Evolutionary conservation across 2,888 invertebrate genomes (phyloP).

Genomic region (Geophilus truncorum): DNA sequence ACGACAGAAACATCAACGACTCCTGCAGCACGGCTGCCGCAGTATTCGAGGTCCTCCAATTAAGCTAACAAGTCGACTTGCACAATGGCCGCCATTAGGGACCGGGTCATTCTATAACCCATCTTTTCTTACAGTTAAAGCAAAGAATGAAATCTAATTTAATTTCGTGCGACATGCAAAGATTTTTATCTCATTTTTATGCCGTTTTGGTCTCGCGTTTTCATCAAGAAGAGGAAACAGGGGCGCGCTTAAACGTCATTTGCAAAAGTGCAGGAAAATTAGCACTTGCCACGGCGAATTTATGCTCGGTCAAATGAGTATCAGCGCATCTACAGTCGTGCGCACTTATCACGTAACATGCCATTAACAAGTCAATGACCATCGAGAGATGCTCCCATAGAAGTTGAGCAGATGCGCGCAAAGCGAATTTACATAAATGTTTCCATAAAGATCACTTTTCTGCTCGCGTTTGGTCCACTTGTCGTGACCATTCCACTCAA

Average conservation of each 20-base stretch:
- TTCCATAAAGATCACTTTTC: neutral
- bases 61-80: constrained; percentile 11
- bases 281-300: neutral
- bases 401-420: neutral
- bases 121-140: constrained; percentile 1
- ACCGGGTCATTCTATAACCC: constrained; percentile 10
- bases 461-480: neutral
- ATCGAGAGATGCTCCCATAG: too few relatives aligned
- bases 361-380: constrained; percentile 11
- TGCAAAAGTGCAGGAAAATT: neutral
- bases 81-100: neutral
- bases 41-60: neutral
- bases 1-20: constrained; percentile 5
- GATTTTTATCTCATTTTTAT: constrained; percentile 2
- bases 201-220: neutral
- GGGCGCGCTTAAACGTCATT: neutral
- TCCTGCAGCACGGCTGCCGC: neutral
- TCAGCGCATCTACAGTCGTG: neutral
- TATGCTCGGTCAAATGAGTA: neutral
- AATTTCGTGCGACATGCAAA: neutral
- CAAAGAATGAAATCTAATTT: neutral
- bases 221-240: neutral
- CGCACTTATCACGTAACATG: neutral
- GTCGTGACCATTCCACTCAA: neutral
- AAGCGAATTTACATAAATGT: neutral